phyloP scores from a whole-genome alignment of 1,140 invertebrate species.

The Lasaia peninsularis region DNA sequence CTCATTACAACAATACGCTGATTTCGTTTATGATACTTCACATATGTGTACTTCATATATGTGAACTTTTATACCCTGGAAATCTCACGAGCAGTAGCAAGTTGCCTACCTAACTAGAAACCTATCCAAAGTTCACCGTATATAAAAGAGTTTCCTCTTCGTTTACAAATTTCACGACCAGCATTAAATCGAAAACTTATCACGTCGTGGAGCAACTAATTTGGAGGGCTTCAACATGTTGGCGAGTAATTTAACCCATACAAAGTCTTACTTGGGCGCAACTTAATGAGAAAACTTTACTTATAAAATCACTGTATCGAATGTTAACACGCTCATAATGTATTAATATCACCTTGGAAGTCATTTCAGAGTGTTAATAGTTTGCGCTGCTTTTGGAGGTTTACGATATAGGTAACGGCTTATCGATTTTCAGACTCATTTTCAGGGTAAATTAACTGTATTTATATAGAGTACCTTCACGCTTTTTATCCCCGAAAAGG shows the following conservation, averaged over 20 bases:
- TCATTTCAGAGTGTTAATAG: not conserved
- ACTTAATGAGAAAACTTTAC: constrained; percentile 64
- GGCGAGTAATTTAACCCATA: constrained; percentile 2
- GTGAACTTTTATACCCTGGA: no score
- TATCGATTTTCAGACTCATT: no score
- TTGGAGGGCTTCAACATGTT: constrained; percentile 8
- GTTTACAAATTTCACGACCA: constrained; percentile 3
- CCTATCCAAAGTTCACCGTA: not conserved
- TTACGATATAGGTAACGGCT: not conserved
- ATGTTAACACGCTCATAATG: constrained; percentile 53
- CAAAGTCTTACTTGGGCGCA: constrained; percentile 16
- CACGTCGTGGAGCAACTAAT: constrained; percentile 4
- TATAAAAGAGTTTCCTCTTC: not conserved
- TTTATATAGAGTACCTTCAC: no score
- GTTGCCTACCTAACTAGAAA: not conserved
- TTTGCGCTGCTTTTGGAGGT: not conserved
- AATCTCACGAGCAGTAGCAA: no score
- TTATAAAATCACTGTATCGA: constrained; percentile 67
- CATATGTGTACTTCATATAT: no score
- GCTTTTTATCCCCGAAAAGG: no score
- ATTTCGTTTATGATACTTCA: no score
- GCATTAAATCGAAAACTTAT: constrained; percentile 6
- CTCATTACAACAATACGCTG: no score
- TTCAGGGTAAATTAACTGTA: no score
- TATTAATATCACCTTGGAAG: not conserved